Evolutionary conservation across 2,888 invertebrate species (phyloP), one percentile per base, ranked within the genome.

Genomic region (Epiblema foenella): DNA sequence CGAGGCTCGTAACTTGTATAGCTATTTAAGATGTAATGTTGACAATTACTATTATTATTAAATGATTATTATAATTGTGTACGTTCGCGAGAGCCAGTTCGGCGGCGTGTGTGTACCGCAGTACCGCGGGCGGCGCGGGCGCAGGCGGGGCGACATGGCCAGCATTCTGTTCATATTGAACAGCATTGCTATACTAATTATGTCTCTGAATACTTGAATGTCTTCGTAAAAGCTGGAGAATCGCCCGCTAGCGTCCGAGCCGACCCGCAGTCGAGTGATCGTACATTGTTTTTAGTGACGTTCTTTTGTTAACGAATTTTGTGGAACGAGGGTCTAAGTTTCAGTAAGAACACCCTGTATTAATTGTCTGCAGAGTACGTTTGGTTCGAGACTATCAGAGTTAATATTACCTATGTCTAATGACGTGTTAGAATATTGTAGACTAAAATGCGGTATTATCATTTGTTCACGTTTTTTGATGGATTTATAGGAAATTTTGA

Each of bases 11-110:
- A 80, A 84, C 85, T 83, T 91, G 90, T 91, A 91, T 88, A 91
- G 90, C 85, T 89, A 89, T 85, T 81, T 90, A 90, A 91, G 89
- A 81, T 85, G 85, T 91, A 89, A 87, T 83, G 85, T 84, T 88
- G 85, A 85, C 75, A 78, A 84, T 78, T 81, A 85, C 82, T 83
- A 83, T 77, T 79, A 83, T 82, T 82, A 81, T 76, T 77, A 68
- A 75, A 78, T 73, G 76, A 77, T 73, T 75, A 77, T 76, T 69
- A 76, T 77, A 75, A 78, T 77, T 75, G 74, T 73, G 75, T 76
- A 75, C 65, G 75, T 76, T 74, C 65, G 75, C 74, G 76, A 74
- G 57, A 67, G 52, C 59, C 69, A 69, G 39, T 56, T 0, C 12
- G 5, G 66, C 15, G 69, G 54, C 15, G 33, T 33, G 70, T n/a